Evolutionary conservation across 2,888 invertebrate genomes (phyloP).

Genomic region (Hydropsyche betteni): DNA sequence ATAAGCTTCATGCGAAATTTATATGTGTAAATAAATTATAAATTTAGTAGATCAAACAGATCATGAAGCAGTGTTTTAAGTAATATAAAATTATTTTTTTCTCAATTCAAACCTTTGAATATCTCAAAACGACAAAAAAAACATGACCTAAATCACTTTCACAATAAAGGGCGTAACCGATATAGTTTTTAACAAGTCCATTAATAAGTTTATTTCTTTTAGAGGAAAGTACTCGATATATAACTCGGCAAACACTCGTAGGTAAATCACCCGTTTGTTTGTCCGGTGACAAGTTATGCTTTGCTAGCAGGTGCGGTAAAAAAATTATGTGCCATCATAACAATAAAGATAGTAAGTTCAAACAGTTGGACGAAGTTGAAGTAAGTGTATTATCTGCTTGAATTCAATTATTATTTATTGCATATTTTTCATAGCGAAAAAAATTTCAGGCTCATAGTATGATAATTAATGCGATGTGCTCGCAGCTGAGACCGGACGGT

Average conservation of each 20-base stretch:
- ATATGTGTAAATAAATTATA: background rate
- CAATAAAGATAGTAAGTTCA: slow-evolving; percentile 62
- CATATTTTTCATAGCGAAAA: background rate
- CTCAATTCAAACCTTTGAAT: background rate
- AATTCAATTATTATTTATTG: background rate
- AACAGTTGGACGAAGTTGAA: slow-evolving; percentile 65
- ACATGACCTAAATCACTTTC: background rate
- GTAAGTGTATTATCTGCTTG: slow-evolving; percentile 55
- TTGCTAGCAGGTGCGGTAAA: slow-evolving; percentile 66
- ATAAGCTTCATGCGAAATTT: slow-evolving; percentile 44
- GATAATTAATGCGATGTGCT: slow-evolving; percentile 60
- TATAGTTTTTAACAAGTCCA: no score
- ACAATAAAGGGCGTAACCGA: no score
- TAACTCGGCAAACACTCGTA: slow-evolving; percentile 65
- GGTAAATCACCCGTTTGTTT: slow-evolving; percentile 67
- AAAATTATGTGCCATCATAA: slow-evolving; percentile 66
- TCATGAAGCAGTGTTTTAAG: no score
- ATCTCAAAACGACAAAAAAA: background rate
- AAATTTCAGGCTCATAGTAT: slow-evolving; percentile 60
- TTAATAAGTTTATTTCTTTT: slow-evolving; percentile 16
- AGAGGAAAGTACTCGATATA: slow-evolving; percentile 56
- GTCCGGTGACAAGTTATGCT: slow-evolving; percentile 61
- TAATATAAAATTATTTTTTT: background rate
- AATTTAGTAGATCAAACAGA: no score
- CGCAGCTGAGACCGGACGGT: slow-evolving; percentile 55